phyloP scores from a whole-genome alignment of 2,113 vertebrate species.

The Noctilio leporinus region DNA sequence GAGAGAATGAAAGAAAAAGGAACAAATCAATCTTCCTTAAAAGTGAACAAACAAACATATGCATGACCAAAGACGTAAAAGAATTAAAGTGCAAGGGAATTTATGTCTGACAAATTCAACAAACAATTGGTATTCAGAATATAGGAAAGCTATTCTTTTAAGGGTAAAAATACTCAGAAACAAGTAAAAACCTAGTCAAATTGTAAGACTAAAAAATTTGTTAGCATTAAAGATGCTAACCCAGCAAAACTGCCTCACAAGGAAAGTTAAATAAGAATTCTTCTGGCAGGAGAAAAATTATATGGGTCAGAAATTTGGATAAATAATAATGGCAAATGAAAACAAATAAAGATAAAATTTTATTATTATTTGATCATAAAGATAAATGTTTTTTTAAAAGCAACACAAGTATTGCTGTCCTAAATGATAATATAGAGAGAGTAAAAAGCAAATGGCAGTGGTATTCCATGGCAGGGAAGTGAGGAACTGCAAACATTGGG shows the following conservation, averaged over 20 bases:
- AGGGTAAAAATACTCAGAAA: not conserved
- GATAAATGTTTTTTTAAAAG: not conserved
- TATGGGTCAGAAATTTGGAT: not conserved
- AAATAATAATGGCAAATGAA: not conserved
- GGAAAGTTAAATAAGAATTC: not conserved
- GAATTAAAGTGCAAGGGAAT: not conserved
- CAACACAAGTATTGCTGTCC: not conserved
- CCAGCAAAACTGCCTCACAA: not conserved
- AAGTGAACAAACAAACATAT: not conserved
- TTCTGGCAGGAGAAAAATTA: not conserved
- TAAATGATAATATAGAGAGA: not conserved
- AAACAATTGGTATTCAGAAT: not conserved
- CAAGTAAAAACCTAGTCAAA: not conserved
- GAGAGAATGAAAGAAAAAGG: not conserved
- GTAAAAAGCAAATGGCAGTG: not conserved
- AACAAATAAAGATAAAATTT: not conserved
- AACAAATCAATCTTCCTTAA: not conserved
- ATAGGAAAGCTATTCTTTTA: not conserved
- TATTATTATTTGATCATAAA: not conserved
- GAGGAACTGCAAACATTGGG: not conserved
- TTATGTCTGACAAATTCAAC: not conserved
- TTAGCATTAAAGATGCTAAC: not conserved
- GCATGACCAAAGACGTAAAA: not conserved
- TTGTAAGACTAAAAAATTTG: not conserved
- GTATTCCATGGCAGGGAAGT: not conserved